Conservation (phyloP, 2,113 vertebrate species). For the Budorcas taxicolor region DNA sequence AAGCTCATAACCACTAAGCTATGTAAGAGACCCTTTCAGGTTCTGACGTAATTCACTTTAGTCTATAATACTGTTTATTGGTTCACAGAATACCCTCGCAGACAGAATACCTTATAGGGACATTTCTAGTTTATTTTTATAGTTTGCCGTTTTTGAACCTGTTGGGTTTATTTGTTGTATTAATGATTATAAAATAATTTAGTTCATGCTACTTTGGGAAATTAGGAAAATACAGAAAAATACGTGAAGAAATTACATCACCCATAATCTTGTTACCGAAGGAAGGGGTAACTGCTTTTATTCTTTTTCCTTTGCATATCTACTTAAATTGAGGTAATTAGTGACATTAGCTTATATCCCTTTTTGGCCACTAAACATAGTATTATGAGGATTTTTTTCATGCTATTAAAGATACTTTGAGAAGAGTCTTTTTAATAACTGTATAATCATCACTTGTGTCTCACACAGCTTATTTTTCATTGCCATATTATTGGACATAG, state of each 20-base stretch:
- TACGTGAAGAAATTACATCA: neutral
- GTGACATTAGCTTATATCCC: neutral
- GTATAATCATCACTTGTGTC: neutral
- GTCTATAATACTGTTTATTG: constrained; percentile 16
- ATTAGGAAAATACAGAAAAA: constrained; percentile 2
- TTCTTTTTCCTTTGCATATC: neutral
- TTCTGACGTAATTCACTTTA: constrained; percentile 46
- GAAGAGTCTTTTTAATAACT: neutral
- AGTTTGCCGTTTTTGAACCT: constrained; percentile 27
- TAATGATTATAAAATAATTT: constrained; percentile 12
- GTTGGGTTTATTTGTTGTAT: neutral
- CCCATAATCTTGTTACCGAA: neutral
- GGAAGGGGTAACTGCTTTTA: neutral
- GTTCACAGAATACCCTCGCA: neutral
- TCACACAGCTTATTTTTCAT: neutral
- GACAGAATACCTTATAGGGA: neutral
- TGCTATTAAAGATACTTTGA: neutral
- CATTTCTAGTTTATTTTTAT: constrained; percentile 20
- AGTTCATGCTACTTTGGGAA: constrained; percentile 21
- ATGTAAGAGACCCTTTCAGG: constrained; percentile 52
- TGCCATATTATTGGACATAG: neutral
- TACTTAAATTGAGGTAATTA: neutral
- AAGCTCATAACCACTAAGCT: constrained; percentile 59
- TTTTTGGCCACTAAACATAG: neutral
- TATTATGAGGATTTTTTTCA: constrained; percentile 10